Base-by-base conservation (phyloP, 2,888 invertebrate genomes). In the Lasiommata megera region DNA sequence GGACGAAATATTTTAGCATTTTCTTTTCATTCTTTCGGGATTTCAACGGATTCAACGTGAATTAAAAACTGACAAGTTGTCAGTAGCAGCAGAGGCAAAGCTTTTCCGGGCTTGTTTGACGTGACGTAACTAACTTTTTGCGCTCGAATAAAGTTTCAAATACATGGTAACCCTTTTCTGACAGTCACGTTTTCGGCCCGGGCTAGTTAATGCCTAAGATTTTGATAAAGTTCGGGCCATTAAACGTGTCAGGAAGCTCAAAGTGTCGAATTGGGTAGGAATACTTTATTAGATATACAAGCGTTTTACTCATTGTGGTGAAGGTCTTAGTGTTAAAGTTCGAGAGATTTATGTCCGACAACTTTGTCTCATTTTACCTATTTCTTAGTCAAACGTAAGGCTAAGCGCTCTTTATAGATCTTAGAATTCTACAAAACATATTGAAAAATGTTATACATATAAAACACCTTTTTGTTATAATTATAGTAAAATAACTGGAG, bases 51-150 rank as follows among this genome's bases (percentile, higher is more conserved):
- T 14, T 14, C 14, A 5, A 37, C 18, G 23, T 48, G 17, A 28
- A 12, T 38, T 51, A 16, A 37, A 37, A 51, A 16, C 28, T 51
- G 51, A 40, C 38, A 51, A 51, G 51, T 36, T 36, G 36, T 48
- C 48, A 37, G 18, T 28, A 16, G 11, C 37, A 48, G 28, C 41
- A 36, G 34, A 48, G 36, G n/a, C 36, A 36, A 50, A 37, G 28
- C 38, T 38, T n/a, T 11, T 9, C 50, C 9, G 11, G 0, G 36
- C 36, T 37, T 28, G 14, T 12, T 14, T n/a, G 9, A 12, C 14
- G 37, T 37, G 7, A 50, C 23, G 28, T 50, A 50, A 50, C 36
- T 14, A 51, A 51, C 38, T 51, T 51, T n/a, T 51, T 38, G 38
- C 14, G 14, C 28, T 17, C 1, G 9, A 40, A 28, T 38, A 23